These are phyloP conservation scores for Oxyura jamaicensis DNA, from an alignment of 2,113 vertebrate genomes.

Conservation along the genomic window DNA sequence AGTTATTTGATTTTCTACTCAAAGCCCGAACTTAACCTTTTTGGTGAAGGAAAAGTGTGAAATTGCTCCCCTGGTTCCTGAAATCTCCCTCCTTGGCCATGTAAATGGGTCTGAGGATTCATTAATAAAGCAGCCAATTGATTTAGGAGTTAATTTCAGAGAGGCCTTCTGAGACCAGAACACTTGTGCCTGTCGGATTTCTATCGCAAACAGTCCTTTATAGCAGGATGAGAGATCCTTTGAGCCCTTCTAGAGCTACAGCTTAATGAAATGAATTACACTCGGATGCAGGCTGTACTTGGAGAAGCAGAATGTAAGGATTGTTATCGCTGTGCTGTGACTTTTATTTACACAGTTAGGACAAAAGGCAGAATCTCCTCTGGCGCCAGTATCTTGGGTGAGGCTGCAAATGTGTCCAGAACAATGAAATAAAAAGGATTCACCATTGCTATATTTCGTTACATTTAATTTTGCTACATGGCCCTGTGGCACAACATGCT, in stretches of 20 bases:
- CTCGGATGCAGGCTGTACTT: neutral
- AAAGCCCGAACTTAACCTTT: neutral
- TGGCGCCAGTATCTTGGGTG: neutral
- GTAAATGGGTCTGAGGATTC: neutral
- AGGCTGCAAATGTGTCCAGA: neutral
- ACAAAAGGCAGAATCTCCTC: neutral
- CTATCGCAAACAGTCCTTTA: neutral
- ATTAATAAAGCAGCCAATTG: neutral
- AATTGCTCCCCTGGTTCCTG: neutral
- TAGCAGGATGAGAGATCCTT: neutral
- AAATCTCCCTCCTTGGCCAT: neutral
- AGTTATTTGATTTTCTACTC: neutral
- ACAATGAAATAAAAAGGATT: neutral
- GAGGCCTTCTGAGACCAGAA: neutral
- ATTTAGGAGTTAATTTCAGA: neutral
- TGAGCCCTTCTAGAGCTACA: neutral
- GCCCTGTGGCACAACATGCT: neutral
- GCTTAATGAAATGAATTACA: neutral
- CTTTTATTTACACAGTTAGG: neutral
- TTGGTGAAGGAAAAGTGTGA: neutral
- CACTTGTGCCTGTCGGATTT: neutral
- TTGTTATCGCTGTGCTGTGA: fast-evolving
- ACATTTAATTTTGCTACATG: neutral
- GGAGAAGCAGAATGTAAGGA: neutral
- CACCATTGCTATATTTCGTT: neutral